These are phyloP conservation scores for Hipposideros larvatus DNA, from an alignment of 2,797 vertebrate species.

Conservation along the genomic window DNA sequence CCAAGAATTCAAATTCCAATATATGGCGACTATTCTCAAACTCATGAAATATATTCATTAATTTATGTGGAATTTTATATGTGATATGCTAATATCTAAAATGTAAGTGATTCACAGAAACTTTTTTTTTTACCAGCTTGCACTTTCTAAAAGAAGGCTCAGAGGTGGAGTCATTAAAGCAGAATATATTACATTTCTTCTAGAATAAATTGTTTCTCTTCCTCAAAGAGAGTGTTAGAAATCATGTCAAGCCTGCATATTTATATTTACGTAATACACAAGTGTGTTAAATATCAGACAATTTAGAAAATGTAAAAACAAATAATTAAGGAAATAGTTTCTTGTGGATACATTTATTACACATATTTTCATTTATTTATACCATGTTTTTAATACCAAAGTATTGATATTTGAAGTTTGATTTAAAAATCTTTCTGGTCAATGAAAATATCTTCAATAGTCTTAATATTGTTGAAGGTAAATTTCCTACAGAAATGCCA, in stretches of 20 bases:
- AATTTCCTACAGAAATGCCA: not conserved
- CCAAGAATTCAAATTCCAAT: not conserved
- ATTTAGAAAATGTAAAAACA: not conserved
- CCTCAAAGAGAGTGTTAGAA: not conserved
- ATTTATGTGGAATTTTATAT: not conserved
- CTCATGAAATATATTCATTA: not conserved
- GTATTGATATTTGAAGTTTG: not conserved
- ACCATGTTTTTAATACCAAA: not conserved
- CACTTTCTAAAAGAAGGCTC: not conserved
- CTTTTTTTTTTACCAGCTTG: not conserved
- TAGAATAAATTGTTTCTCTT: not conserved
- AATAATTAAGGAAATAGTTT: not conserved
- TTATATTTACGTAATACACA: not conserved
- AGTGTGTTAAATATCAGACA: not conserved
- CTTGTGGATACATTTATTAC: not conserved
- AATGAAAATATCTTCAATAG: not conserved
- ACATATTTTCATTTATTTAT: not conserved
- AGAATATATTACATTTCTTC: not conserved
- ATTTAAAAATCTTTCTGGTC: slow-evolving; percentile 12
- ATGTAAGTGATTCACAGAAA: not conserved
- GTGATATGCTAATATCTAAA: not conserved
- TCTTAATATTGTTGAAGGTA: not conserved
- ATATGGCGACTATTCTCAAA: not conserved
- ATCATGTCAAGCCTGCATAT: not conserved
- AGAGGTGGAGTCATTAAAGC: not conserved